phyloP scores from a whole-genome alignment of 2,797 vertebrate genomes.

The Triplophysa yarkandensis region DNA sequence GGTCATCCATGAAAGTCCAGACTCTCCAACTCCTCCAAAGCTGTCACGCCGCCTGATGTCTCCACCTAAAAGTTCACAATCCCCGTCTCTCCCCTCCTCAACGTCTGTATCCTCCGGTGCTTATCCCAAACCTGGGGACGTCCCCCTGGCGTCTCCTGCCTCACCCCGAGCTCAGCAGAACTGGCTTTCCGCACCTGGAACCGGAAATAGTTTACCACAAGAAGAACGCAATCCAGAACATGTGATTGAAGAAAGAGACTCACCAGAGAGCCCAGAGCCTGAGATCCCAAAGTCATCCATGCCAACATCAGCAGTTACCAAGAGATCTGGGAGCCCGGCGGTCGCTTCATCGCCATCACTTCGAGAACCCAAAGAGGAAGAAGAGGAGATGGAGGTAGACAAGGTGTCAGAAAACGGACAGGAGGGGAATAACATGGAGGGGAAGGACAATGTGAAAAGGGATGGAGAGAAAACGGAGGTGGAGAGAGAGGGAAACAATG shows the following conservation, averaged over 20 bases:
- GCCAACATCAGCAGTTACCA: slow-evolving; percentile 62
- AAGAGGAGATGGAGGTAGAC: slow-evolving; percentile 81
- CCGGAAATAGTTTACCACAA: slow-evolving; percentile 66
- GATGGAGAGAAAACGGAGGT: slow-evolving; percentile 75
- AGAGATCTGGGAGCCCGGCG: slow-evolving; percentile 73
- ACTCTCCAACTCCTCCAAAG: slow-evolving; percentile 75
- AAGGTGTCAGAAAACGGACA: slow-evolving; percentile 70
- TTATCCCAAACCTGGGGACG: slow-evolving; percentile 76
- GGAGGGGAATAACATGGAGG: slow-evolving; percentile 56
- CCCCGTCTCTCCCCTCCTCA: slow-evolving; percentile 56
- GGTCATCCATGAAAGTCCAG: slow-evolving; percentile 74
- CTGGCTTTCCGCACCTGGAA: slow-evolving; percentile 67
- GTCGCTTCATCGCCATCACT: slow-evolving; percentile 74
- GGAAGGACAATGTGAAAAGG: slow-evolving; percentile 60
- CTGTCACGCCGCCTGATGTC: slow-evolving; percentile 74
- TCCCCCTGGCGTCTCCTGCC: slow-evolving; percentile 68
- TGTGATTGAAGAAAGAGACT: slow-evolving; percentile 81
- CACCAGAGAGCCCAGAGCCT: slow-evolving; percentile 81
- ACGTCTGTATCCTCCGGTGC: slow-evolving; percentile 60
- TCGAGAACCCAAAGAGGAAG: slow-evolving; percentile 81
- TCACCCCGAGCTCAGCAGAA: slow-evolving; percentile 60
- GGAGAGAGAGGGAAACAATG: slow-evolving; percentile 64
- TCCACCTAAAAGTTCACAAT: slow-evolving; percentile 65
- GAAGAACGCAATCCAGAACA: slow-evolving; percentile 78
- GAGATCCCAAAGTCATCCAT: slow-evolving; percentile 74